phyloP scores from a whole-genome alignment of 2,888 invertebrate species.

The Amphipoea oculea region DNA sequence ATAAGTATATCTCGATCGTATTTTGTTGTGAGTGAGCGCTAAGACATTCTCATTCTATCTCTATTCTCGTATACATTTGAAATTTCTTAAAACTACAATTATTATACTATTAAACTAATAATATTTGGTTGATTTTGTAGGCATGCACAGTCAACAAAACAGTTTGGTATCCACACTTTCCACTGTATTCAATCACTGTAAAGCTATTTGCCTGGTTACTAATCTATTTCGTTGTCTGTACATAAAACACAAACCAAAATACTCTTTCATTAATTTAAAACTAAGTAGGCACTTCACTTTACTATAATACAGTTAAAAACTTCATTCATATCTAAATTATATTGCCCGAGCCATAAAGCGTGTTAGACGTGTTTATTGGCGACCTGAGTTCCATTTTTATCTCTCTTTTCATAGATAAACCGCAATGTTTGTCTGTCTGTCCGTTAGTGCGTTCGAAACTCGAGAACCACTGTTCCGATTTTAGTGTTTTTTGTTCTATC shows the following conservation, averaged over 20 bases:
- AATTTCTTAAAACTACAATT: constrained; percentile 5
- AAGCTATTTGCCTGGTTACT: neutral
- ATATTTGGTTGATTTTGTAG: neutral
- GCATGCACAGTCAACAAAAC: constrained; percentile 13
- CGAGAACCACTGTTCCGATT: neutral
- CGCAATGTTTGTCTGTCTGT: neutral
- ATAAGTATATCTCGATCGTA: neutral
- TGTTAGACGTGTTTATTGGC: constrained; percentile 38
- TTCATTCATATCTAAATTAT: constrained; percentile 33
- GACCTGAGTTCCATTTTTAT: constrained; percentile 5
- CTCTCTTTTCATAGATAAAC: neutral
- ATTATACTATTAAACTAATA: constrained; percentile 1
- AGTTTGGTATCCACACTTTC: neutral
- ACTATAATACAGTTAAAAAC: constrained; percentile 35
- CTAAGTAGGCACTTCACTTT: constrained; percentile 12
- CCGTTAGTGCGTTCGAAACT: constrained; percentile 1
- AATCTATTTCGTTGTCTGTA: constrained; percentile 8
- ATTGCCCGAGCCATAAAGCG: neutral
- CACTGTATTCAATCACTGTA: neutral
- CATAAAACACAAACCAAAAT: neutral
- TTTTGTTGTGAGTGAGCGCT: neutral
- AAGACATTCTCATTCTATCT: constrained; percentile 9
- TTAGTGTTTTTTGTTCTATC: neutral
- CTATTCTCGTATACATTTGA: constrained; percentile 23
- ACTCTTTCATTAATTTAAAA: constrained; percentile 19